A percentile compares a stretch with the other conserved stretches of the same genome.
Evolutionary conservation across 2,113 vertebrate genomes (phyloP).

Genomic region (Baryphthengus martii): DNA sequence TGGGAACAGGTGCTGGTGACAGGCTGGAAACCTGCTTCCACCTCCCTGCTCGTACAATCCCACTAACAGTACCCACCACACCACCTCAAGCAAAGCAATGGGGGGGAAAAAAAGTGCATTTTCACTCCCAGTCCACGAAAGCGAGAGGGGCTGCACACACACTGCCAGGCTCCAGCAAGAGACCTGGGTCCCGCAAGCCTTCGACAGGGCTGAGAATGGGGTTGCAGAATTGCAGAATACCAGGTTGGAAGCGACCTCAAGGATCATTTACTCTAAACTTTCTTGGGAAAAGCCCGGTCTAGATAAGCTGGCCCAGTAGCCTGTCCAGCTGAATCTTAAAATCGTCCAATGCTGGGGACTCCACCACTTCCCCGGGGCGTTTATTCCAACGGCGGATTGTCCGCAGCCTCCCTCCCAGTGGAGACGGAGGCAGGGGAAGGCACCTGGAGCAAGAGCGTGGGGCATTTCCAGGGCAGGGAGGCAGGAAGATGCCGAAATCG

Average conservation of each 20-base stretch:
- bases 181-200: not conserved
- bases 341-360: not conserved
- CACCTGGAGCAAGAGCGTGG: no score
- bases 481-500: not conserved
- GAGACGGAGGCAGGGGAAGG: fast-evolving
- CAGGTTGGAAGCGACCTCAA: not conserved
- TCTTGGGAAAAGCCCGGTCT: not conserved
- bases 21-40: not conserved
- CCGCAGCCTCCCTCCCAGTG: not conserved
- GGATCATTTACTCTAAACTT: not conserved
- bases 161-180: not conserved
- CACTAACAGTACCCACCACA: not conserved
- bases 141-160: not conserved
- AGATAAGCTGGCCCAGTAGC: not conserved
- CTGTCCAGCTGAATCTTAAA: not conserved
- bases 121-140: not conserved
- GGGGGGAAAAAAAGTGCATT: fast-evolving
- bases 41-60: fast-evolving
- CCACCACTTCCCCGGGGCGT: not conserved
- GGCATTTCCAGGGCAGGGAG: not conserved
- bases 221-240: not conserved
- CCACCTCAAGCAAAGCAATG: fast-evolving
- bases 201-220: no score
- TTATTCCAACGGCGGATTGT: not conserved
- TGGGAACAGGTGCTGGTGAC: fast-evolving